These are phyloP conservation scores for Amblyjoppa proteus DNA, from an alignment of 2,888 invertebrate genomes.

Conservation along the genomic window DNA sequence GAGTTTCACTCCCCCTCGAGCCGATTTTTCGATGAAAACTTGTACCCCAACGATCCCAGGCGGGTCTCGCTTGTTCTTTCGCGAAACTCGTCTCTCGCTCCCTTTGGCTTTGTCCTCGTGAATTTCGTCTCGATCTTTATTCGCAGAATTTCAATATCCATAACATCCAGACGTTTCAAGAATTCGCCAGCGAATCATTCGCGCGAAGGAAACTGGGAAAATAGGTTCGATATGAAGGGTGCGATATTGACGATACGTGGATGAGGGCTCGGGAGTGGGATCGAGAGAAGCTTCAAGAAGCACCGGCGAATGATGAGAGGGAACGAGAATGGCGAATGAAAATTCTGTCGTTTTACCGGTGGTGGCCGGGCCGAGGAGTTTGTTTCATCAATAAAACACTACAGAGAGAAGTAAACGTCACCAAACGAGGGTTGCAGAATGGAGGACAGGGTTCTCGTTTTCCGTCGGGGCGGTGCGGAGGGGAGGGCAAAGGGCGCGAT, in stretches of 20 bases:
- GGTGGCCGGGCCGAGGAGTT: constrained; percentile 28
- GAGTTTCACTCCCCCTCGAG: neutral
- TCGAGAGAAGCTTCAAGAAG: constrained; percentile 15
- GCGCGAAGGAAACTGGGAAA: constrained; percentile 49
- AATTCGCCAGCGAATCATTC: constrained; percentile 42
- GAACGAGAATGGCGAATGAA: constrained; percentile 40
- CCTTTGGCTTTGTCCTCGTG: neutral
- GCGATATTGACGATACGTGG: constrained; percentile 26
- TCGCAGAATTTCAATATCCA: constrained; percentile 51
- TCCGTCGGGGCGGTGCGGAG: constrained; percentile 7
- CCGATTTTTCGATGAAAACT: constrained; percentile 50
- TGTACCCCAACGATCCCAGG: constrained; percentile 20
- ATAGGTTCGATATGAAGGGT: constrained; percentile 49
- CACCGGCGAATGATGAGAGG: neutral
- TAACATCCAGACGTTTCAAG: constrained; percentile 32
- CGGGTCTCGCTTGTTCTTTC: neutral
- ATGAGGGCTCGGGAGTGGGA: neutral
- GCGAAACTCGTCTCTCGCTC: neutral
- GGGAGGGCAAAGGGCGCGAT: constrained; percentile 41
- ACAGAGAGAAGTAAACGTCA: constrained; percentile 24
- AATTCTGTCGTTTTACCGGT: constrained; percentile 45
- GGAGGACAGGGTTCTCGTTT: constrained; percentile 56
- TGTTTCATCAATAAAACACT: constrained; percentile 37
- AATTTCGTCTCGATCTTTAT: neutral
- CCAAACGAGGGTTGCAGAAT: constrained; percentile 39